These are phyloP conservation scores for Drosophila emarginata DNA, from an alignment of 2,888 invertebrate genomes.

Conservation along the genomic window DNA sequence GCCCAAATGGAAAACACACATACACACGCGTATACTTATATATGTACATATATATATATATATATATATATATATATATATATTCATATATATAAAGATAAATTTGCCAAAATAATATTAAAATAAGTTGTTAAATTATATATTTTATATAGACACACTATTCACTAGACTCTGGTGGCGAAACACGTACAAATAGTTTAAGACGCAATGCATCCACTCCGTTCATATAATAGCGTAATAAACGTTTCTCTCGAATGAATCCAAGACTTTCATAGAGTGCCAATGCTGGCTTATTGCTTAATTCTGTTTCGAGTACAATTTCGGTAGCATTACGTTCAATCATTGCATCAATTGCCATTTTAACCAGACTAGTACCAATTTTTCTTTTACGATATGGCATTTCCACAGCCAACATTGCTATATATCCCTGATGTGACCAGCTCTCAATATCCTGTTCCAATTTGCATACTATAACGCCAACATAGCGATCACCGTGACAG, in stretches of 20 bases:
- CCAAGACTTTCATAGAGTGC: conserved; percentile 98
- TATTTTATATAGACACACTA: not conserved
- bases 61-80: conserved; percentile 1
- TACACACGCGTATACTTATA: not conserved
- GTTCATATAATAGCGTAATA: conserved; percentile 99
- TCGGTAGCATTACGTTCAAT: conserved; percentile 96
- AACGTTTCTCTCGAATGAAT: conserved; percentile 98
- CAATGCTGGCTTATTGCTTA: conserved; percentile 97
- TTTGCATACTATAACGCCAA: conserved; percentile 64
- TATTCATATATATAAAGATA: conserved; percentile 3
- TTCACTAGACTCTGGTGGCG: not conserved
- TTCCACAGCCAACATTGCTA: conserved; percentile 68
- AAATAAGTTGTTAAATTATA: not conserved
- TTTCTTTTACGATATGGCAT: conserved; percentile 44
- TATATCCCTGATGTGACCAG: conserved; percentile 44
- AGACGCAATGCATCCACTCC: conserved; percentile 98
- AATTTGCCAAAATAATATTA: not conserved
- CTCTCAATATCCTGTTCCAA: conserved; percentile 17
- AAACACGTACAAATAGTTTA: conserved; percentile 92
- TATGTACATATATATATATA: no score
- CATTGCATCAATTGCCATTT: conserved; percentile 88
- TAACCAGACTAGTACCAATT: conserved; percentile 54
- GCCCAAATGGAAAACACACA: not conserved
- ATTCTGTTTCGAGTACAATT: conserved; percentile 99
- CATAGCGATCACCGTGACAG: conserved; percentile 44